Evolutionary conservation across 1,140 invertebrate genomes (phyloP), one percentile per base, ranked within the genome.

Genomic region (Ostrea denselamellosa): DNA sequence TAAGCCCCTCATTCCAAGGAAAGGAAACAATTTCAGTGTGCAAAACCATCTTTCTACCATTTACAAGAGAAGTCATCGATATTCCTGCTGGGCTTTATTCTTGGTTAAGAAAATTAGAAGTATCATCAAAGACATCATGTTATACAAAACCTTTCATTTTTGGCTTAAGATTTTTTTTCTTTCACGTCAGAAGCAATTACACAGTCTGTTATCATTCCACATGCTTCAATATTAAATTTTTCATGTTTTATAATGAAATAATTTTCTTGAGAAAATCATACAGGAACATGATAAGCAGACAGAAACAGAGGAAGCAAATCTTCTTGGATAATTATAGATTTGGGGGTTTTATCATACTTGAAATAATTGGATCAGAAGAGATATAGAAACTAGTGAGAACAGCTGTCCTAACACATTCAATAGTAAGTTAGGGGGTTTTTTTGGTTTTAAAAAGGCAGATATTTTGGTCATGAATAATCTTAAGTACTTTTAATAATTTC

Each of bases 151-250:
- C 28, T 77, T 28, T 34, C 2, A 34, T 34, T 77, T 77, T 77
- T 62, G 56, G 56, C 56, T 62, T 5, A 17, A 7, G 56, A 77
- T 77, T 77, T 77, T n/a, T 62, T 77, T 34, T 77, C 8, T 25
- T 77, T 77, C 68, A 77, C 28, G 68, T 25, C 68, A 77, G 68
- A 77, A 77, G 68, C 28, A 77, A 77, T 77, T 77, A 77, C 22
- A 77, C 10, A 77, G 25, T 34, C 68, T 77, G 28, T 14, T 77
- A 77, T 9, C 68, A 77, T 14, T 77, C 68, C 28, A 34, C 25
- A 25, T 28, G 68, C 28, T 77, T 28, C 25, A 28, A 28, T 28
- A 77, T 77, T 34, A 77, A 28, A 28, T 77, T 77, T 77, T 77
- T 77, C 25, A 34, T 77, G 68, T 77, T 77, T 77, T 77, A 28